A percentile compares a stretch with the other conserved stretches of the same genome.
Evolutionary conservation across 2,113 vertebrate species (phyloP).

Genomic region (Electrona antarctica): DNA sequence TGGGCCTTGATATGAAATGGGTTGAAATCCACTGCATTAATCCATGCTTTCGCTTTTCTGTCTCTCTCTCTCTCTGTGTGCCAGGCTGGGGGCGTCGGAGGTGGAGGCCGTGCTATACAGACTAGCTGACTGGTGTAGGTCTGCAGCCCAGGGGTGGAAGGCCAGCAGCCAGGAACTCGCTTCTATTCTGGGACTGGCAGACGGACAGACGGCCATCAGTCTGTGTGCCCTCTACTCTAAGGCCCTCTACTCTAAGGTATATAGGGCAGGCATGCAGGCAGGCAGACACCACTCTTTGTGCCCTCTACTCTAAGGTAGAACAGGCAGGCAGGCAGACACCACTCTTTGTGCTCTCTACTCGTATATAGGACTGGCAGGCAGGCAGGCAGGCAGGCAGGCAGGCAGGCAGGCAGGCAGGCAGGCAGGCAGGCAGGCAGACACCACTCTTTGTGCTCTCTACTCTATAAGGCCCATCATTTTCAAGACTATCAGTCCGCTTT

Average conservation of each 20-base stretch:
- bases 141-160: constrained; percentile 21
- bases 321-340: no score
- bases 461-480: no score
- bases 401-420: no score
- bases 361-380: constrained; percentile 62
- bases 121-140: constrained; percentile 70
- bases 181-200: constrained; percentile 58
- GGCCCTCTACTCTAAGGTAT: constrained; percentile 53
- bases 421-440: no score
- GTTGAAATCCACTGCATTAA: no score
- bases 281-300: background rate
- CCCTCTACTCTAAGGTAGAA: background rate
- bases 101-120: constrained; percentile 47
- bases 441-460: background rate
- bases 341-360: background rate
- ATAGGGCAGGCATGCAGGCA: no score
- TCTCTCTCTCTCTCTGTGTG: background rate
- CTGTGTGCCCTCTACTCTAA: constrained; percentile 72
- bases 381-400: constrained; percentile 13
- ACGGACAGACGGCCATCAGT: constrained; percentile 32
- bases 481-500: no score
- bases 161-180: constrained; percentile 56
- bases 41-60: no score
- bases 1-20: no score
- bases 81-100: constrained; percentile 46